Base-by-base conservation (phyloP, 2,888 invertebrate species). In the Diploptera punctata region DNA sequence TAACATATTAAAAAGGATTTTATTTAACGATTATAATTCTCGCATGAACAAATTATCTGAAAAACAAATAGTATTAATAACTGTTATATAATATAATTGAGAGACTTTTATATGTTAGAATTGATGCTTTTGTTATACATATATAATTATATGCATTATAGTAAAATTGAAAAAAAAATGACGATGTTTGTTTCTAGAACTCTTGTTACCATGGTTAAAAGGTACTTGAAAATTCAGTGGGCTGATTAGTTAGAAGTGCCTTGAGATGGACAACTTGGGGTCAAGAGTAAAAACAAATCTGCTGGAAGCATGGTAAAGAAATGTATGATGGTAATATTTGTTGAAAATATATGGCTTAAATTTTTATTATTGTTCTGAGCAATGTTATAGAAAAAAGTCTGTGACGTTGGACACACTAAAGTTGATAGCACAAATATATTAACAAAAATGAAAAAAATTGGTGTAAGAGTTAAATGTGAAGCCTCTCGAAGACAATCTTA, bases 201-300 rank as follows among this genome's bases (percentile, higher is more conserved):
- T 62, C 33, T 7, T 33, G 43, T 16, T 33, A 47, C 29, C 9
- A 65, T 24, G 19, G 62, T 62, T 62, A 43, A 62, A 38, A 29
- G 13, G 31, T 21, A 62, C 10, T 43, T 26, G 65, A 29, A 65
- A 65, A 38, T 38, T 65, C 65, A 26, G 21, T 54, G 68, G 52
- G 33, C 52, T 67, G 38, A 49, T 67, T 19, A 38, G 67, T 54
- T 26, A 38, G 68, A 68, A 68, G 68, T 68, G 68, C 68, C 68
- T 68, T 68, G 68, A 54, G 65, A 44, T 26, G 65, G 65, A 65
- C 65, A 65, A 47, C 62, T 62, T 19, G 19, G 62, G 62, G 33
- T 62, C n/a, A 31, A 18, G 43, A 62, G n/a, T n/a, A n/a, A n/a
- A n/a, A n/a, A n/a, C n/a, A n/a, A n/a, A n/a, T n/a, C n/a, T n/a